These are phyloP conservation scores for Rallus limicola DNA, from an alignment of 2,113 vertebrate genomes.

Conservation along the genomic window DNA sequence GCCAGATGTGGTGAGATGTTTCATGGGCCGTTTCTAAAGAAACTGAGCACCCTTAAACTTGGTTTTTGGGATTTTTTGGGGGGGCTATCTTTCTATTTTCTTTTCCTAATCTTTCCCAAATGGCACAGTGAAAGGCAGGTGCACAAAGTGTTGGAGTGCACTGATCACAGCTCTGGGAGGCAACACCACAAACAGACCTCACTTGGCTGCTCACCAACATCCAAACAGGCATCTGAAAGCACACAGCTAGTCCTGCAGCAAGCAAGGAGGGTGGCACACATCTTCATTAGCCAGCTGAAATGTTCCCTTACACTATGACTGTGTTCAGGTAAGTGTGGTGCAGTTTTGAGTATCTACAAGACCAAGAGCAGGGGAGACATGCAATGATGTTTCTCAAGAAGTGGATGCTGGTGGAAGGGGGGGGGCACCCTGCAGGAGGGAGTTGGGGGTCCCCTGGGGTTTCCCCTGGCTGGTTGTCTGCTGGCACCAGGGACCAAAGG, in stretches of 20 bases:
- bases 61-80: not conserved
- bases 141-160: not conserved
- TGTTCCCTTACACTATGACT: not conserved
- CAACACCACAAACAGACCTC: not conserved
- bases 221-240: not conserved
- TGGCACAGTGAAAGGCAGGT: not conserved
- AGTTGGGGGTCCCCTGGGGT: not conserved
- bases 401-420: not conserved
- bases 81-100: not conserved
- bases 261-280: accelerated
- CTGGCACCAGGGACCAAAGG: not conserved
- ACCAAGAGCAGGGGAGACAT: not conserved
- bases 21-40: not conserved
- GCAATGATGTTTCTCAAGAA: not conserved
- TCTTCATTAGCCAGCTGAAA: not conserved
- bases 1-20: not conserved
- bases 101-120: not conserved
- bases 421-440: not conserved
- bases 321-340: not conserved
- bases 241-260: not conserved
- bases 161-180: not conserved
- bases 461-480: not conserved
- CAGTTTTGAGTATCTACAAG: not conserved
- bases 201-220: not conserved
- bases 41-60: not conserved